Conservation (phyloP, 2,797 vertebrate species). For the Hirundo rustica region DNA sequence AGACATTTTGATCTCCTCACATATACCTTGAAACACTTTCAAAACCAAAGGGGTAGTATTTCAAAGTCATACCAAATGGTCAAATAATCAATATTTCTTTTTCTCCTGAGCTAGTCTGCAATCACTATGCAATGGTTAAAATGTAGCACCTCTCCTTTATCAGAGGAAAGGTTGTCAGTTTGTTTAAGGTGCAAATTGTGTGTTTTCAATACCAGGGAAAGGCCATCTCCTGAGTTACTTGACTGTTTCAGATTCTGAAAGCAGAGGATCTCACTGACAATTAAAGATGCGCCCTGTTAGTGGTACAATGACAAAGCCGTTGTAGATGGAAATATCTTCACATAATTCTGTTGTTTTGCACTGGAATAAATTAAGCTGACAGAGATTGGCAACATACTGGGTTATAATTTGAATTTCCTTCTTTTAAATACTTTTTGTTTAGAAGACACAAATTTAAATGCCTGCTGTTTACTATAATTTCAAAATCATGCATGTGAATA, state of each 20-base stretch:
- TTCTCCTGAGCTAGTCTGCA: not conserved
- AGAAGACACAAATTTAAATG: not conserved
- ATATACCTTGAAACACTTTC: not conserved
- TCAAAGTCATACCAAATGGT: not conserved
- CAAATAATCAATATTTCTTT: not conserved
- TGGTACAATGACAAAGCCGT: not conserved
- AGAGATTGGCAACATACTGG: not conserved
- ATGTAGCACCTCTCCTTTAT: not conserved
- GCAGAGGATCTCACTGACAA: not conserved
- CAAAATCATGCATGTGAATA: not conserved
- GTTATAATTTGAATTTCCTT: not conserved
- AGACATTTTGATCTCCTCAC: not conserved
- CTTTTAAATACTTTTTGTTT: not conserved
- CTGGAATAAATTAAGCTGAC: not conserved
- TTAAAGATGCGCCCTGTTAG: not conserved
- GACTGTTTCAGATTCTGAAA: not conserved
- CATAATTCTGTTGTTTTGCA: not conserved
- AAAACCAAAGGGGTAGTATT: not conserved
- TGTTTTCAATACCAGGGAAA: not conserved
- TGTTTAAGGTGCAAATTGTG: not conserved
- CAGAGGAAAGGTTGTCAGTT: not conserved
- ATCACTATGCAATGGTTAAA: not conserved
- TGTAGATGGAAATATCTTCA: not conserved
- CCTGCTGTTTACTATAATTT: not conserved
- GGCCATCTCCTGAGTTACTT: not conserved